Conservation (phyloP, 2,797 vertebrate species). For the Ctenopoma kingsleyae region DNA sequence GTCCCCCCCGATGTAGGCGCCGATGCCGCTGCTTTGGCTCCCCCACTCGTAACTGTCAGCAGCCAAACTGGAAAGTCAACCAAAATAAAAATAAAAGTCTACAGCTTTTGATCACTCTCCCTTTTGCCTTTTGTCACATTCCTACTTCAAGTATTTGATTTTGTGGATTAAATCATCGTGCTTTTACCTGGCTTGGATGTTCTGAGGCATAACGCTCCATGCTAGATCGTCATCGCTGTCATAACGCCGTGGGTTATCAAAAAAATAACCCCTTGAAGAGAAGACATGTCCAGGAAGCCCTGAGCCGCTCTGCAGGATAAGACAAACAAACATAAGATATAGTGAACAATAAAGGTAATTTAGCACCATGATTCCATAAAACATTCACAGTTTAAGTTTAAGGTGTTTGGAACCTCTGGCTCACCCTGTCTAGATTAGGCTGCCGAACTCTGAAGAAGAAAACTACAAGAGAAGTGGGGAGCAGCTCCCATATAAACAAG, state of each 20-base stretch:
- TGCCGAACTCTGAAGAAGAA: constrained; percentile 95
- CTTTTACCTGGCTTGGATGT: constrained; percentile 90
- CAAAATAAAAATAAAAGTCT: constrained; percentile 19
- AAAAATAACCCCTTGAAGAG: constrained; percentile 94
- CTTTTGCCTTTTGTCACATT: not conserved
- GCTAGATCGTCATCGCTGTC: constrained; percentile 96
- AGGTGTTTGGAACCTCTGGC: constrained; percentile 3
- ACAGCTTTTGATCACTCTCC: not conserved
- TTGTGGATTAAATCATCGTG: not conserved
- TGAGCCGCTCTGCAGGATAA: constrained; percentile 77
- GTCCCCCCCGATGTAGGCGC: constrained; percentile 86
- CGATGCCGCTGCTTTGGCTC: constrained; percentile 88
- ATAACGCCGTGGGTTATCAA: constrained; percentile 95
- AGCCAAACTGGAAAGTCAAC: constrained; percentile 83
- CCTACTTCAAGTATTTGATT: not conserved
- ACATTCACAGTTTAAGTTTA: no score
- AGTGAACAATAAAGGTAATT: not conserved
- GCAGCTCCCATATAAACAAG: constrained; percentile 95
- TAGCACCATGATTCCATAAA: not conserved
- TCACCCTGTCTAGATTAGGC: constrained; percentile 90
- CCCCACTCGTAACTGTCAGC: constrained; percentile 92
- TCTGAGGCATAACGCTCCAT: constrained; percentile 93
- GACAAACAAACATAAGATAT: not conserved
- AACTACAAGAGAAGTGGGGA: constrained; percentile 94
- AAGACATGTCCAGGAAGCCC: constrained; percentile 91